Evolutionary conservation across 2,797 vertebrate genomes (phyloP), one percentile per base, ranked within the genome.

Genomic region (Gallinago solitaria): DNA sequence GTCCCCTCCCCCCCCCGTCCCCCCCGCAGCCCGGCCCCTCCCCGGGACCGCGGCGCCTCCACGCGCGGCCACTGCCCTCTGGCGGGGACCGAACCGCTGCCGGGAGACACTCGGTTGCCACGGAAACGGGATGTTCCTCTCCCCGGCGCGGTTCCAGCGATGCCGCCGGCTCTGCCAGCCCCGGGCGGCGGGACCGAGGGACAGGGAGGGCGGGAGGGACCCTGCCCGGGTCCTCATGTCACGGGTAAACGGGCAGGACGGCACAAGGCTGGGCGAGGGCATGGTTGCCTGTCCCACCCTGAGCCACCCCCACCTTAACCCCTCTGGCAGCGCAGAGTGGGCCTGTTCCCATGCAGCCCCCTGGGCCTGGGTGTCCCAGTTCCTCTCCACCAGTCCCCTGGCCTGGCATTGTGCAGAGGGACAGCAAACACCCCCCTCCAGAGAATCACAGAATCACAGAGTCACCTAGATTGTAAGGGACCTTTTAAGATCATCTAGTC

Each of bases 101-200:
- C 51, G 11, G 51, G 59, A n/a, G 79, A 11, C 90, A 8, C 87
- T 48, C 87, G 45, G 96, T 97, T 97, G 95, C 96, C 95, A 92
- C 19, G 96, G 96, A 39, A 94, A 96, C 96, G 57, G 71, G 93
- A 74, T 8, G 12, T 59, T 54, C 90, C 4, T 47, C 87, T 54
- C 45, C 76, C 20, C 41, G 57, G 87, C 21, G 43, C 43, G 5
- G 50, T 2, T 7, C 65, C 80, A 6, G 51, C 35, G 5, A 23
- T 14, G 73, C 79, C 35, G 28, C 3, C 35, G 73, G 79, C 79
- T 41, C 35, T 24, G n/a, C 14, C 5, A 27, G 68, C 19, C 48
- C 21, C 43, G 25, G 59, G 59, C 27, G 20, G 63, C 19, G 45
- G 45, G 18, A 45, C 45, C 20, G 45, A 47, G 43, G 53, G n/a